A percentile compares a stretch with the other conserved stretches of the same genome.
These are phyloP conservation scores for Clarias platycephalus DNA, from an alignment of 2,797 vertebrate species.

Conservation along the genomic window DNA sequence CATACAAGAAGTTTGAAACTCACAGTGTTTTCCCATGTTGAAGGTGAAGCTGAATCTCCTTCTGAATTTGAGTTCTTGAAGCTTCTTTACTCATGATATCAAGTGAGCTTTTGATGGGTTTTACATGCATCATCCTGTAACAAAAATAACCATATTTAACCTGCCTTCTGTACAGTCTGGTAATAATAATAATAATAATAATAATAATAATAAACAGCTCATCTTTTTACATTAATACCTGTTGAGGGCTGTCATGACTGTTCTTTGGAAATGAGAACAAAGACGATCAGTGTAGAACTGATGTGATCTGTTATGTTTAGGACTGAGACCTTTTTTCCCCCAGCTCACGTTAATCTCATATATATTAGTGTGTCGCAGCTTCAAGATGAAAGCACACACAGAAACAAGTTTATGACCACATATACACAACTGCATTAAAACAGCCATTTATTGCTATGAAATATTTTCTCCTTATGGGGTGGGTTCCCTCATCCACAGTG, in stretches of 20 bases:
- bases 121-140: conserved; percentile 59
- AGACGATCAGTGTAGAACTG: conserved; percentile 68
- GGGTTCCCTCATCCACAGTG: not conserved
- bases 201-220: not conserved
- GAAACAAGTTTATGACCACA: not conserved
- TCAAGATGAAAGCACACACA: conserved; percentile 5
- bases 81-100: conserved; percentile 59
- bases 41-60: conserved; percentile 66
- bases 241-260: conserved; percentile 61
- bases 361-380: conserved; percentile 73
- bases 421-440: not conserved
- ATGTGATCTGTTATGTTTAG: conserved; percentile 64
- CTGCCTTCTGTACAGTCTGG: not conserved
- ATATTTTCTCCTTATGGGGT: not conserved
- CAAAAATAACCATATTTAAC: not conserved
- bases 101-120: conserved; percentile 46
- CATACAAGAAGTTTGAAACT: conserved; percentile 46
- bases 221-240: conserved; percentile 51
- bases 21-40: conserved; percentile 62
- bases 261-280: conserved; percentile 66
- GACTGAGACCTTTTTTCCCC: conserved; percentile 66
- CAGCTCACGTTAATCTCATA: conserved; percentile 67
- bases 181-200: not conserved
- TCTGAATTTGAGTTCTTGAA: conserved; percentile 50
- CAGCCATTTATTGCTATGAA: not conserved